Conservation (phyloP, 2,888 invertebrate genomes). For the Apomyelois bistriatella region DNA sequence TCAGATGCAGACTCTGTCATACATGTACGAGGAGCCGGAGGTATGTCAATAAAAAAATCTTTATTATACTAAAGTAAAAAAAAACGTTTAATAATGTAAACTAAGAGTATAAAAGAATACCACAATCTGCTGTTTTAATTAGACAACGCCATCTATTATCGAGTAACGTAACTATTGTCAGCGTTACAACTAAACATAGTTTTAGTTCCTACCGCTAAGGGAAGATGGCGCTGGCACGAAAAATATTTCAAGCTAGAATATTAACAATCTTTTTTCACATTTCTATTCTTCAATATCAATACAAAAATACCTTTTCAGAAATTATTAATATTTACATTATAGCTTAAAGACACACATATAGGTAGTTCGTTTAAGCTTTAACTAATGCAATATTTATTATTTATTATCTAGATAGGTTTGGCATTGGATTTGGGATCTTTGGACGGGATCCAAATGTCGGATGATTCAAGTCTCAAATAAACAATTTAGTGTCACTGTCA, state of each 20-base stretch:
- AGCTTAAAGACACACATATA: no score
- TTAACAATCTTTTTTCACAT: no score
- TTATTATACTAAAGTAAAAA: no score
- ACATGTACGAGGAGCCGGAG: slow-evolving; percentile 79
- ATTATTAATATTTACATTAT: not conserved
- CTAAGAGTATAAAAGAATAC: not conserved
- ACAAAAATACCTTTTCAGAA: no score
- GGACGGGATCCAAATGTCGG: slow-evolving; percentile 52
- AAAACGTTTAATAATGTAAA: no score
- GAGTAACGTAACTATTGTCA: slow-evolving; percentile 29
- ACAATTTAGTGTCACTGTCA: slow-evolving; percentile 68
- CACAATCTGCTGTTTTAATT: not conserved
- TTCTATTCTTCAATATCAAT: no score
- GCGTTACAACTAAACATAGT: not conserved
- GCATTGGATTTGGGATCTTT: slow-evolving; percentile 29
- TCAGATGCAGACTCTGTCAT: slow-evolving; percentile 92
- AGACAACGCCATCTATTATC: slow-evolving; percentile 51
- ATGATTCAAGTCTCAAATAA: slow-evolving; percentile 29
- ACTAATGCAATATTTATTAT: not conserved
- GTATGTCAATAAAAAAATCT: slow-evolving; percentile 30
- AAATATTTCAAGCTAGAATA: no score
- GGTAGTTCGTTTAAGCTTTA: no score
- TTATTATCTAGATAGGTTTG: not conserved
- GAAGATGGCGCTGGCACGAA: slow-evolving; percentile 3
- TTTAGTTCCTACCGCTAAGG: not conserved